Conservation (phyloP, 2,113 vertebrate species). For the Channa argus region DNA sequence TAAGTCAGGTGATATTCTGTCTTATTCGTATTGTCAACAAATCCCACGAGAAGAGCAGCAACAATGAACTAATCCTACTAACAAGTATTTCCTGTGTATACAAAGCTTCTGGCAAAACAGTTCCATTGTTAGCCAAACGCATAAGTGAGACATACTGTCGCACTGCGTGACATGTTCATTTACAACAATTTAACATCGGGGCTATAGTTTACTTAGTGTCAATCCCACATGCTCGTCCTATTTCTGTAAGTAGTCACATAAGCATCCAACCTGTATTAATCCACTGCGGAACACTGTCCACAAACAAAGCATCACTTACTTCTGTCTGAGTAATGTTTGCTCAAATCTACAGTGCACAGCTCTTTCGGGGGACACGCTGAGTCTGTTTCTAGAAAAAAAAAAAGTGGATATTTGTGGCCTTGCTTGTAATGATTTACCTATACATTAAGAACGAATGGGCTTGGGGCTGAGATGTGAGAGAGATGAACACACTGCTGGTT, state of each 20-base stretch:
- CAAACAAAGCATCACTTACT: not conserved
- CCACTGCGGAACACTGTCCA: no score
- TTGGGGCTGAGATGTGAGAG: not conserved
- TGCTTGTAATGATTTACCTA: no score
- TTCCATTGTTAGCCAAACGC: not conserved
- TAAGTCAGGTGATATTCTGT: not conserved
- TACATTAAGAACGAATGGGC: no score
- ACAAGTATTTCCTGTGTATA: conserved; percentile 1
- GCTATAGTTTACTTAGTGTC: not conserved
- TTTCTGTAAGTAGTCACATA: no score
- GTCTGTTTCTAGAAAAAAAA: no score
- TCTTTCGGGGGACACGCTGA: no score
- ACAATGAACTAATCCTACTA: not conserved
- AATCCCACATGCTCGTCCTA: not conserved
- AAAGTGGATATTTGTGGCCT: no score
- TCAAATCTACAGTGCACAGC: no score
- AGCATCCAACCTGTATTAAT: no score
- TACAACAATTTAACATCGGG: not conserved
- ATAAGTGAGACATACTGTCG: not conserved
- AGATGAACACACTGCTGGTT: not conserved
- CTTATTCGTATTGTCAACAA: conserved; percentile 1
- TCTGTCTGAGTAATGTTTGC: no score
- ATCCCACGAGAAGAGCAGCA: not conserved
- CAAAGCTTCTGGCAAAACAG: not conserved
- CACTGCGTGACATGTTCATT: not conserved